Conservation (phyloP, 2,888 invertebrate genomes). For the Brachypalpus laphriformis region DNA sequence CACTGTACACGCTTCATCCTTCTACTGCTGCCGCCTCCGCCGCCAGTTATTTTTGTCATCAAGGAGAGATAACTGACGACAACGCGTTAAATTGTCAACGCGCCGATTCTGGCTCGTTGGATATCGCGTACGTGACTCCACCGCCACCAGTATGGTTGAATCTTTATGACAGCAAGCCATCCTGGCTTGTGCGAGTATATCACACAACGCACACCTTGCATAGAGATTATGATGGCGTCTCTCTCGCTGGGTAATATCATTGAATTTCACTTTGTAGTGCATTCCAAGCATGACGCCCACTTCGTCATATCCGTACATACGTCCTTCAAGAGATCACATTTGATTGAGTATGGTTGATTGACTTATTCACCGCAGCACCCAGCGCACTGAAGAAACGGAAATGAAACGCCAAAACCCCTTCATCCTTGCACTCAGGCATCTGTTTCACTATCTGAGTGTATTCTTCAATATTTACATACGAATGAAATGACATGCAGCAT, state of each 20-base stretch:
- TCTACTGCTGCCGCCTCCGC: no score
- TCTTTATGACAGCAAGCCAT: constrained; percentile 17
- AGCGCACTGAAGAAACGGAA: background rate
- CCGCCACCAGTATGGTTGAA: constrained; percentile 14
- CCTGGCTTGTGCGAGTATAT: background rate
- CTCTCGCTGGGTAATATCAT: background rate
- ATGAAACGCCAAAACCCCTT: constrained; percentile 17
- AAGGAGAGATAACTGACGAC: constrained; percentile 48
- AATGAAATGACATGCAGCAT: constrained; percentile 38
- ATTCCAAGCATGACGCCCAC: constrained; percentile 11
- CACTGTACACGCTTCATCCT: constrained; percentile 11
- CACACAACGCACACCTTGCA: background rate
- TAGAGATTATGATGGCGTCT: background rate
- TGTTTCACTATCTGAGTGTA: background rate
- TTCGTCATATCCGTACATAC: background rate
- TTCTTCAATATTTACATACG: constrained; percentile 33
- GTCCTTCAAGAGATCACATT: constrained; percentile 11
- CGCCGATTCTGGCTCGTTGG: background rate
- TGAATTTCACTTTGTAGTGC: constrained; percentile 30
- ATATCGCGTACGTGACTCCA: constrained; percentile 28
- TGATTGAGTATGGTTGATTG: constrained; percentile 52
- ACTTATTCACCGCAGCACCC: constrained; percentile 37
- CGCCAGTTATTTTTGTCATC: background rate
- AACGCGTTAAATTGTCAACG: constrained; percentile 59
- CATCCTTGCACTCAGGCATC: constrained; percentile 20